A percentile compares a stretch with the other conserved stretches of the same genome.
These are phyloP conservation scores for Falcaria lacertinaria DNA, from an alignment of 2,888 invertebrate species.

Conservation along the genomic window DNA sequence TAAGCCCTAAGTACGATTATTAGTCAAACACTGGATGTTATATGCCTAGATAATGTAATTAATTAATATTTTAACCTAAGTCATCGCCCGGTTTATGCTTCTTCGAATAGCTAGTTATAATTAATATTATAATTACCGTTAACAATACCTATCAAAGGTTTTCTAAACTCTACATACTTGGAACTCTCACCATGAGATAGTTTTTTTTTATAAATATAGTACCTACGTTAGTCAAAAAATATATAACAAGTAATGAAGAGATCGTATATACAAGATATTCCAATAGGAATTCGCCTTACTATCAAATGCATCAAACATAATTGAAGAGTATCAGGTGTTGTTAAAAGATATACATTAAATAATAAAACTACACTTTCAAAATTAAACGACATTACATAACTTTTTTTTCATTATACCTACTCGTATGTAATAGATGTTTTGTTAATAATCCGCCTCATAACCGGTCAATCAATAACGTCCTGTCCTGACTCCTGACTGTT, in stretches of 20 bases:
- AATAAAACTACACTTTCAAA: not conserved
- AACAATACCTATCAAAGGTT: too few relatives aligned
- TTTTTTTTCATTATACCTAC: too few relatives aligned
- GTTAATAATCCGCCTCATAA: not conserved
- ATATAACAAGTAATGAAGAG: too few relatives aligned
- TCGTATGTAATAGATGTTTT: too few relatives aligned
- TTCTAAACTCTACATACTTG: constrained; percentile 1
- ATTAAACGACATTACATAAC: not conserved
- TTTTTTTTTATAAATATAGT: not conserved
- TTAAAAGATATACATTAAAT: too few relatives aligned
- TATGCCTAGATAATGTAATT: constrained; percentile 7
- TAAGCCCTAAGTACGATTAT: constrained; percentile 3
- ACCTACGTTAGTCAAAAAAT: not conserved
- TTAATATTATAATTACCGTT: too few relatives aligned
- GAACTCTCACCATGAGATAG: not conserved
- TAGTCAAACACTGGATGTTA: constrained; percentile 33
- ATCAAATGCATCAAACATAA: not conserved
- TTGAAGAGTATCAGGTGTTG: too few relatives aligned
- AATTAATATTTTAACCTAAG: constrained; percentile 17
- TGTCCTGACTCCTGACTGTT: not conserved
- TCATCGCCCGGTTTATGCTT: constrained; percentile 35
- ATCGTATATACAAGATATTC: too few relatives aligned
- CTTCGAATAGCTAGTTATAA: constrained; percentile 15
- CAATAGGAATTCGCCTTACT: too few relatives aligned
- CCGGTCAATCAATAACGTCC: not conserved